Conservation (phyloP, 2,797 vertebrate species). For the Chelidonichthys spinosus region DNA sequence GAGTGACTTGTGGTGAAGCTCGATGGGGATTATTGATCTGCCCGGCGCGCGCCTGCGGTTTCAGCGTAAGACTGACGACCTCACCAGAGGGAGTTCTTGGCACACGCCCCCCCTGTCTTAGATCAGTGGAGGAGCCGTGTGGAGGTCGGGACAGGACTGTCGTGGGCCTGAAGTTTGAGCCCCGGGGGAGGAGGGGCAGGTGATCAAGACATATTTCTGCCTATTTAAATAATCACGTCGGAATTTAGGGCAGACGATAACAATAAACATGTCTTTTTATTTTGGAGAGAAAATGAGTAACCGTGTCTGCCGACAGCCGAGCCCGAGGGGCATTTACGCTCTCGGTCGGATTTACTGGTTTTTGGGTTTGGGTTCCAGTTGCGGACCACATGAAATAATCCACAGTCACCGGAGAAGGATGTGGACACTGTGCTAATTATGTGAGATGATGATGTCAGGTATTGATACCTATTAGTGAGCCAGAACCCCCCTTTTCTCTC, state of each 20-base stretch:
- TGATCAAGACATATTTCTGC: conserved; percentile 58
- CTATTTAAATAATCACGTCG: conserved; percentile 66
- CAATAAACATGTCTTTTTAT: conserved; percentile 71
- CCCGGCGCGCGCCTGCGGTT: conserved; percentile 84
- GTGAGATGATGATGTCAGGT: conserved; percentile 84
- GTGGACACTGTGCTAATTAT: conserved; percentile 81
- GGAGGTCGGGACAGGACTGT: conserved; percentile 51
- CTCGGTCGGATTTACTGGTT: conserved; percentile 65
- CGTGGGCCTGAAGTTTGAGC: conserved; percentile 40
- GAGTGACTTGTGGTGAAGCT: conserved; percentile 83
- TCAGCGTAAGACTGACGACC: conserved; percentile 78
- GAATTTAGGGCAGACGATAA: conserved; percentile 59
- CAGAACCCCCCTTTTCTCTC: conserved; percentile 51
- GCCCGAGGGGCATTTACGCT: conserved; percentile 64
- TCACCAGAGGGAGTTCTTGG: conserved; percentile 79
- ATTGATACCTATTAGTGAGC: conserved; percentile 71
- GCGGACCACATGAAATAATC: conserved; percentile 79
- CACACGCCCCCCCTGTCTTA: conserved; percentile 41
- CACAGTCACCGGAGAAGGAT: conserved; percentile 79
- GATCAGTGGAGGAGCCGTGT: conserved; percentile 41
- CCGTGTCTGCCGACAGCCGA: conserved; percentile 64
- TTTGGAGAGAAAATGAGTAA: conserved; percentile 64
- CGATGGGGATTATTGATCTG: conserved; percentile 85
- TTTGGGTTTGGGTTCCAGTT: conserved; percentile 66
- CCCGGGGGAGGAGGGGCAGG: conserved; percentile 69